Evolutionary conservation across 1,140 invertebrate species (phyloP).

Genomic region (Drosophila pachea): DNA sequence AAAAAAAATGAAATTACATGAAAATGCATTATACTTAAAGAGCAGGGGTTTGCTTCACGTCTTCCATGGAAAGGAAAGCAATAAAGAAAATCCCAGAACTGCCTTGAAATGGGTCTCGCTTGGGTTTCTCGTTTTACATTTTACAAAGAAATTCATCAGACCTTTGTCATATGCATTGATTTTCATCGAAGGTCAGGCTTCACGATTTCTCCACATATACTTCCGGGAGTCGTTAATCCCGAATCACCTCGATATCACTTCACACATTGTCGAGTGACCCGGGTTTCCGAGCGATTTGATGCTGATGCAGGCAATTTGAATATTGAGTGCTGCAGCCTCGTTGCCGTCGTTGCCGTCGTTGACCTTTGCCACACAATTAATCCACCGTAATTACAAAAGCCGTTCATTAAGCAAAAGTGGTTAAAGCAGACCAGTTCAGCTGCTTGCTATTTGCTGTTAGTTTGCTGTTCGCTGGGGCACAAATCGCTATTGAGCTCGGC

Average conservation of each 20-base stretch:
- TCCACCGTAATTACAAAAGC: conserved; percentile 35
- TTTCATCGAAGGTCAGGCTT: too few relatives aligned
- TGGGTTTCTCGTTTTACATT: too few relatives aligned
- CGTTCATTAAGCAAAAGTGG: conserved; percentile 27
- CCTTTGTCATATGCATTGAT: too few relatives aligned
- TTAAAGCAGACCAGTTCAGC: background rate
- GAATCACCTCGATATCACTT: conserved; percentile 13
- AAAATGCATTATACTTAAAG: too few relatives aligned
- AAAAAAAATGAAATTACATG: too few relatives aligned
- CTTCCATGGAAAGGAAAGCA: too few relatives aligned
- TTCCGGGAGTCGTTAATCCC: too few relatives aligned
- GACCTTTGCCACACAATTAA: conserved; percentile 47
- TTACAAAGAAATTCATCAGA: too few relatives aligned
- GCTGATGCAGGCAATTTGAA: conserved; percentile 20
- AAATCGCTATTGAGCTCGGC: conserved; percentile 15
- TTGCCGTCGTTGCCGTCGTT: conserved; percentile 15
- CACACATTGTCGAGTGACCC: conserved; percentile 21
- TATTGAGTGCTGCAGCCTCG: conserved; percentile 23
- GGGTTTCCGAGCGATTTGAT: conserved; percentile 14
- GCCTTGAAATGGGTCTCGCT: too few relatives aligned
- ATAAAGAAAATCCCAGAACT: too few relatives aligned
- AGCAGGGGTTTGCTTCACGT: too few relatives aligned
- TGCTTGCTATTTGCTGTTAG: background rate
- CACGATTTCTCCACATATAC: too few relatives aligned
- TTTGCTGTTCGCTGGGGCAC: background rate